These are phyloP conservation scores for Andrena dorsata DNA, from an alignment of 2,888 invertebrate genomes.

Conservation along the genomic window DNA sequence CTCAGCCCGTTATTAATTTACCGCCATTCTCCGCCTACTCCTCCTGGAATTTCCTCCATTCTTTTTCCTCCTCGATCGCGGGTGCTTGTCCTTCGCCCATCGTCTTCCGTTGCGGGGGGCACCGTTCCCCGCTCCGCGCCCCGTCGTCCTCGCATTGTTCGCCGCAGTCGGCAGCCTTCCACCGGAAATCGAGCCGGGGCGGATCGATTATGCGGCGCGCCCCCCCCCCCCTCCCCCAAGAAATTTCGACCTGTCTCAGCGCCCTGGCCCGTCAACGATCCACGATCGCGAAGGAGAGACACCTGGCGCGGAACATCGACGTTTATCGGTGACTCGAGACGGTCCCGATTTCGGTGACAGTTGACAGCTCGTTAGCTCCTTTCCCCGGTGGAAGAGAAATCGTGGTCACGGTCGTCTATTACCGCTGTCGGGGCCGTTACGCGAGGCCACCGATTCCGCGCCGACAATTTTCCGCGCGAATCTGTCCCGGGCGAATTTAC, in stretches of 20 bases:
- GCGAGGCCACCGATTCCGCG: constrained; percentile 45
- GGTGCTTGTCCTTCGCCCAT: constrained; percentile 24
- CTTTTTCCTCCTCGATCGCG: constrained; percentile 37
- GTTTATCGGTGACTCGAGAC: constrained; percentile 46
- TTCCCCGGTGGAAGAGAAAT: constrained; percentile 58
- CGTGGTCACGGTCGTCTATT: constrained; percentile 65
- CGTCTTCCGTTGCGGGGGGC: neutral
- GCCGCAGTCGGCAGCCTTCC: constrained; percentile 29
- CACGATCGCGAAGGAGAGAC: neutral
- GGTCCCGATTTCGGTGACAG: constrained; percentile 63
- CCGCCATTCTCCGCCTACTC: constrained; percentile 69
- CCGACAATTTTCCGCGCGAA: constrained; percentile 62
- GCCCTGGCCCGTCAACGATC: neutral
- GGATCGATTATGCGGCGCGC: constrained; percentile 53
- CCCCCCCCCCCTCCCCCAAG: too few species aligned
- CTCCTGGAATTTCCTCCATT: constrained; percentile 64
- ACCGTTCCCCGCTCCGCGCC: neutral
- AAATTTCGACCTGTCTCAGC: constrained; percentile 24
- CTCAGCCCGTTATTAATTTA: constrained; percentile 73
- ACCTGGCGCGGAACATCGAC: constrained; percentile 37
- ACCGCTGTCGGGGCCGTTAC: constrained; percentile 37
- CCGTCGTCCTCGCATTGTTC: constrained; percentile 42
- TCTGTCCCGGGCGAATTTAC: constrained; percentile 46
- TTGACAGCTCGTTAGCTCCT: constrained; percentile 78
- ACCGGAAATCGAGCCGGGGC: constrained; percentile 56